Evolutionary conservation across 2,888 invertebrate genomes (phyloP).

Genomic region (Bimastos eiseni): DNA sequence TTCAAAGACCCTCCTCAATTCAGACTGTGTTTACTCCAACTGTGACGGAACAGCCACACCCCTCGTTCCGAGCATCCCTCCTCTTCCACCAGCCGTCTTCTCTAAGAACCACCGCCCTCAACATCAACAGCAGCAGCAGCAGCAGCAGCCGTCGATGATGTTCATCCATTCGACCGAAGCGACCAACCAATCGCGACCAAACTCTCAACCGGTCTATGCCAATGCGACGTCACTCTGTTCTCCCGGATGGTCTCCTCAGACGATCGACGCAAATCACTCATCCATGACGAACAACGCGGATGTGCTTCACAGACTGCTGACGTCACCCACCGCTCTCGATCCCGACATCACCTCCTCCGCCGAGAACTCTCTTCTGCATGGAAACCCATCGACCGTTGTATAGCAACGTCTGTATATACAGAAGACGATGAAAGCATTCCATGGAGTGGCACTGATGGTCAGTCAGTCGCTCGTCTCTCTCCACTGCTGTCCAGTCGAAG

Average conservation of each 20-base stretch:
- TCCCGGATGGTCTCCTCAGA: background rate
- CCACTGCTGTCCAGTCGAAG: background rate
- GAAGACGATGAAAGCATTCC: no score
- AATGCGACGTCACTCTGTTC: background rate
- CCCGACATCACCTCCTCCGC: background rate
- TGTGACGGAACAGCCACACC: background rate
- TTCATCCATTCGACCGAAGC: background rate
- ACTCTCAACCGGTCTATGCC: background rate
- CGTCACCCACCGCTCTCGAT: background rate
- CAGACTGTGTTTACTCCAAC: conserved; percentile 4
- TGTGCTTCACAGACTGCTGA: conserved; percentile 3
- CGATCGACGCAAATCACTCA: conserved; percentile 6
- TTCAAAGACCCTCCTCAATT: background rate
- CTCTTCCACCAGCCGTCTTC: background rate
- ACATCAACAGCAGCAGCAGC: background rate
- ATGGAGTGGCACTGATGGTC: no score
- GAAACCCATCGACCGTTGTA: background rate
- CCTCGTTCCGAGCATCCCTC: background rate
- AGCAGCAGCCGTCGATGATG: background rate
- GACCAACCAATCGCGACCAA: background rate
- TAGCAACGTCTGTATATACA: background rate
- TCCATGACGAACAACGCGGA: background rate
- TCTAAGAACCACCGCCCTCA: background rate
- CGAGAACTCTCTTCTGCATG: background rate
- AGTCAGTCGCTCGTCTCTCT: no score